Conservation (phyloP, 1,140 invertebrate genomes). For the Hyposmocoma kahamanoa region DNA sequence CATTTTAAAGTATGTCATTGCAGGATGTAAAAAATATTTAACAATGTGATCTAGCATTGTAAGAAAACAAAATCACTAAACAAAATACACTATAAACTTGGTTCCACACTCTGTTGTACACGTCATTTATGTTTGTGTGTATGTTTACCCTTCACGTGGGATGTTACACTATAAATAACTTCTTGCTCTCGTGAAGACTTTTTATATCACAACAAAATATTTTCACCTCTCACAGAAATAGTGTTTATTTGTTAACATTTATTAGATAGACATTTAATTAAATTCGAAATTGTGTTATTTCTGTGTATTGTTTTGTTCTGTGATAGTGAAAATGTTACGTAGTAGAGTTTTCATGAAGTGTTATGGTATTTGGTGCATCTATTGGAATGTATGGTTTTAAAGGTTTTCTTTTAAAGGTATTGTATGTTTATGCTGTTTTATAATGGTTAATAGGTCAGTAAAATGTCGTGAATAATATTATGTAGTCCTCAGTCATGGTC, state of each 20-base stretch:
- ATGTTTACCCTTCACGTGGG: slow-evolving; percentile 49
- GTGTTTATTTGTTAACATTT: background rate
- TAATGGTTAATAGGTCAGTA: background rate
- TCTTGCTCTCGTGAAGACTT: slow-evolving; percentile 37
- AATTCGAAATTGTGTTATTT: background rate
- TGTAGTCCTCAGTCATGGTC: background rate
- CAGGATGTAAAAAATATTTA: no score
- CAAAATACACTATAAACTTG: no score
- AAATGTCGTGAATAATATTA: background rate
- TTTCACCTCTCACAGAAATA: background rate
- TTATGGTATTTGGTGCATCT: no score
- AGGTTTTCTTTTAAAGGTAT: slow-evolving; percentile 56
- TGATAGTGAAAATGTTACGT: slow-evolving; percentile 37
- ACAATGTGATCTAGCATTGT: no score
- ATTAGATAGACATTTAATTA: background rate
- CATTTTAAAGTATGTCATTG: no score
- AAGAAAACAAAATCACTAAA: no score
- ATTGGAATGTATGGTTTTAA: slow-evolving; percentile 61
- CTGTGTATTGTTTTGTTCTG: slow-evolving; percentile 7
- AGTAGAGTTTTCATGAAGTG: no score
- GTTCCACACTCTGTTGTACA: background rate
- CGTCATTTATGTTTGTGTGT: slow-evolving; percentile 14
- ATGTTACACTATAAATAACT: slow-evolving; percentile 61
- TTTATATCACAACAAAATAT: background rate
- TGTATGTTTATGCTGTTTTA: background rate